These are phyloP conservation scores for Drosophila ironensis DNA, from an alignment of 1,140 invertebrate genomes.

Conservation along the genomic window DNA sequence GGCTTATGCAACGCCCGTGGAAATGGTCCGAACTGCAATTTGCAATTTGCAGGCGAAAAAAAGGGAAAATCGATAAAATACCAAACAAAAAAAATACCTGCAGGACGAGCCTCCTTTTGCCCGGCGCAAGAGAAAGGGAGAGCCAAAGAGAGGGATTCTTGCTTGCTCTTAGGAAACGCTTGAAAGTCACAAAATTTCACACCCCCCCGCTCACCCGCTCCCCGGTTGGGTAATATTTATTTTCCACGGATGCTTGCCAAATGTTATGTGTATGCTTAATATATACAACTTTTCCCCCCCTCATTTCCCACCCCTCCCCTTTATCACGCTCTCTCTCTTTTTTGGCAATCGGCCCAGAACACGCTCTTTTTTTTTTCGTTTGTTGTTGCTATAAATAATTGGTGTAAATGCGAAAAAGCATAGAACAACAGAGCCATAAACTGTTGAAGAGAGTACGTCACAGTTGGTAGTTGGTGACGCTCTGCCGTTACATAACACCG, in stretches of 20 bases:
- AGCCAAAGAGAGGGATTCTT: neutral
- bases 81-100: conserved; percentile 1
- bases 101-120: conserved; percentile 76
- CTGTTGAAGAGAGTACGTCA: too few species aligned
- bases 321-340: too few species aligned
- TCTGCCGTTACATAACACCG: conserved; percentile 69
- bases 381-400: conserved; percentile 31
- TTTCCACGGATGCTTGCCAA: conserved; percentile 21
- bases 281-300: too few species aligned
- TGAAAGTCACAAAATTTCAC: too few species aligned
- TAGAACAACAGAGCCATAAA: too few species aligned
- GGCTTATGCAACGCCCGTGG: too few species aligned
- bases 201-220: too few species aligned
- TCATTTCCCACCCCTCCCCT: too few species aligned
- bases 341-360: conserved; percentile 29
- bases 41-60: conserved; percentile 47
- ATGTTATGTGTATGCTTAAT: conserved; percentile 62
- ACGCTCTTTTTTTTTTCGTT: neutral
- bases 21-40: too few species aligned
- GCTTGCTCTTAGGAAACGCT: too few species aligned
- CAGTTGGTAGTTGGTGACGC: conserved; percentile 52
- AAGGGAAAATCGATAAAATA: conserved; percentile 59
- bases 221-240: conserved; percentile 21
- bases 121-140: neutral
- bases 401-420: conserved; percentile 26